These are phyloP conservation scores for Eumaeus atala DNA, from an alignment of 1,140 invertebrate species.

Conservation along the genomic window DNA sequence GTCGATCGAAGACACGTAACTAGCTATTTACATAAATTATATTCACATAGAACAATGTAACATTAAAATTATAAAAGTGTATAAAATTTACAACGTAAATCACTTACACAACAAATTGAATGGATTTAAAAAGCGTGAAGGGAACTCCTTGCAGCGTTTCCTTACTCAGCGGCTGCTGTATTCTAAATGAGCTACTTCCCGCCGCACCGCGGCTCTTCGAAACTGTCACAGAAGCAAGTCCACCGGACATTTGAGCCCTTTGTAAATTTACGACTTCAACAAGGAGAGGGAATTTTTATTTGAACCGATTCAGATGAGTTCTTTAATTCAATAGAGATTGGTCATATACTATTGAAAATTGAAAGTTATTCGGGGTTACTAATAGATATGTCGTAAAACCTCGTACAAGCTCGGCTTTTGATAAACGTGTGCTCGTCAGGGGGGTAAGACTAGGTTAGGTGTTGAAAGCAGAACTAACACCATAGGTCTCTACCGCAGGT, in stretches of 20 bases:
- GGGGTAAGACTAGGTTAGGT: too few relatives aligned
- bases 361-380: too few relatives aligned
- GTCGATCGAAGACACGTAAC: too few relatives aligned
- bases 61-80: too few relatives aligned
- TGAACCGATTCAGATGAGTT: neutral
- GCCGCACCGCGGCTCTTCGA: constrained; percentile 20
- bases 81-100: neutral
- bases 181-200: constrained; percentile 32
- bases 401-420: too few relatives aligned
- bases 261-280: constrained; percentile 6
- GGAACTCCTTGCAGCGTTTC: constrained; percentile 25
- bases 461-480: too few relatives aligned
- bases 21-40: too few relatives aligned
- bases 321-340: neutral
- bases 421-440: too few relatives aligned
- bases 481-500: too few relatives aligned
- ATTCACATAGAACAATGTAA: too few relatives aligned
- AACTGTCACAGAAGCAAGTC: constrained; percentile 19
- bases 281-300: constrained; percentile 8
- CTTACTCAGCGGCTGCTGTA: constrained; percentile 28
- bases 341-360: too few relatives aligned
- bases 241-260: constrained; percentile 2
- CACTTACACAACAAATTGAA: constrained; percentile 1
- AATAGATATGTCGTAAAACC: too few relatives aligned
- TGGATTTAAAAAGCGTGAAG: constrained; percentile 23